A percentile compares a stretch with the other conserved stretches of the same genome.
phyloP scores from a whole-genome alignment of 2,797 vertebrate species.

The Nyctibius grandis region DNA sequence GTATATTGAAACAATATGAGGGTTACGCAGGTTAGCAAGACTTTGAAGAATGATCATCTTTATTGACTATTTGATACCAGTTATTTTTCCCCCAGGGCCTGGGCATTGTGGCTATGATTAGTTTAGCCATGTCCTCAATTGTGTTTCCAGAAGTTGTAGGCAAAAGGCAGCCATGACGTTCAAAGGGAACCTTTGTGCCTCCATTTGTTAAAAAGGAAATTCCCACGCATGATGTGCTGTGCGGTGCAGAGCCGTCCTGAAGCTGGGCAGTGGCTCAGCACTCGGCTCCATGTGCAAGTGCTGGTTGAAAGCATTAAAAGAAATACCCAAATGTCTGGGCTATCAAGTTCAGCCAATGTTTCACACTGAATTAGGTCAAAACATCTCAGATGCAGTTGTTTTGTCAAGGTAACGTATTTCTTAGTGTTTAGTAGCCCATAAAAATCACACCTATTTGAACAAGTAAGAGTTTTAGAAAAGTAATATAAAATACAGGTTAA shows the following conservation, averaged over 20 bases:
- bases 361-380: neutral
- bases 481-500: neutral
- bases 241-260: neutral
- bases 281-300: accelerated
- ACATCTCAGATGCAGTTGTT: neutral
- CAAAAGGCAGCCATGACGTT: neutral
- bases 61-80: neutral
- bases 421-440: neutral
- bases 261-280: neutral
- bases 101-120: neutral
- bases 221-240: accelerated
- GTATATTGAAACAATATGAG: neutral
- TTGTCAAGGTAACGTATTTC: neutral
- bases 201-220: neutral
- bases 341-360: neutral
- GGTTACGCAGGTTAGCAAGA: neutral
- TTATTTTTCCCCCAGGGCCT: neutral
- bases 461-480: neutral
- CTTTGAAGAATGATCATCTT: neutral
- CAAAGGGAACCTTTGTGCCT: neutral
- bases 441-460: neutral
- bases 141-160: neutral
- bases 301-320: neutral
- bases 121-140: neutral
- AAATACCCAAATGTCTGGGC: neutral